Evolutionary conservation across 2,113 vertebrate genomes (phyloP).

Genomic region (Naja naja): DNA sequence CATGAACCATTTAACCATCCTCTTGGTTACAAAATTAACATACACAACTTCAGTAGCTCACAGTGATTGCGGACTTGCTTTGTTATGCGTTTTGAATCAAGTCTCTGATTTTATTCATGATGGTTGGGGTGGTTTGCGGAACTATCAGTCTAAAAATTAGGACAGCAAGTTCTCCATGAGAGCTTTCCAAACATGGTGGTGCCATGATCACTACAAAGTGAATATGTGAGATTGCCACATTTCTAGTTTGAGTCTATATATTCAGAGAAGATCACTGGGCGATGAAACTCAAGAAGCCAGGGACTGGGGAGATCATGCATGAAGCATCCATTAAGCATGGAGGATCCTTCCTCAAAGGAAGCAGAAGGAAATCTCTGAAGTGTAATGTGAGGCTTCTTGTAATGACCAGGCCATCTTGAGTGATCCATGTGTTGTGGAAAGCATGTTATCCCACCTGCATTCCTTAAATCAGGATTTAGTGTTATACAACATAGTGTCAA

Average conservation of each 20-base stretch:
- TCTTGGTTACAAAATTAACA: neutral
- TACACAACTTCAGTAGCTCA: neutral
- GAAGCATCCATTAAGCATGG: neutral
- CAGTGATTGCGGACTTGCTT: neutral
- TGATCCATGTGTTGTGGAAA: neutral
- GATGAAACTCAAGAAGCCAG: neutral
- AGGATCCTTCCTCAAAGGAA: slow-evolving; percentile 8
- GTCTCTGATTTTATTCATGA: neutral
- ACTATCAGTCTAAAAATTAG: too few relatives aligned
- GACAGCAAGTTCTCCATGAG: neutral
- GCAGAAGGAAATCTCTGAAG: neutral
- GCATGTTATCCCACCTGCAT: neutral
- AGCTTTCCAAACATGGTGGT: neutral
- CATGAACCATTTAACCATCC: neutral
- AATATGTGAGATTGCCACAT: too few relatives aligned
- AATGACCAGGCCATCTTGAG: neutral
- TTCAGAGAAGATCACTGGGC: neutral
- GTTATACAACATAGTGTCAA: neutral
- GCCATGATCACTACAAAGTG: too few relatives aligned
- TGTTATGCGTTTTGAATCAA: neutral
- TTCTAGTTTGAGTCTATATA: too few relatives aligned
- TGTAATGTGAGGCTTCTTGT: neutral
- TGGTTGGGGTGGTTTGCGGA: neutral
- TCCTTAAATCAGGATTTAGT: neutral
- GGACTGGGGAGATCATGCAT: neutral